Percentiles rank a stretch among this genome's conserved stretches.
These are phyloP conservation scores for Phoronis australis DNA, from an alignment of 2,888 invertebrate genomes.

Conservation along the genomic window DNA sequence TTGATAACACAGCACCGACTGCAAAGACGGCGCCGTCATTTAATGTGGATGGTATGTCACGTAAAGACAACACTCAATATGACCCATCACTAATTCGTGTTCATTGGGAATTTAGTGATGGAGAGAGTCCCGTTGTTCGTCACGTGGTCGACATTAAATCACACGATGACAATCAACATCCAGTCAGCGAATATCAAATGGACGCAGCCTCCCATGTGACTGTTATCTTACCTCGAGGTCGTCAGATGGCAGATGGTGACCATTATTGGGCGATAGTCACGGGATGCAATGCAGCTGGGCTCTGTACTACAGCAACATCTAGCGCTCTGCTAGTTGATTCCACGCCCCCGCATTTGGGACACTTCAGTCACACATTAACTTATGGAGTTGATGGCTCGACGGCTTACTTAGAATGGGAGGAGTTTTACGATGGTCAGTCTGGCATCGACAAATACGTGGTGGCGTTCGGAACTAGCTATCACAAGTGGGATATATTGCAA, in stretches of 20 bases:
- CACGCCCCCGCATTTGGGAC: constrained; percentile 12
- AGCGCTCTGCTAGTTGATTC: constrained; percentile 4
- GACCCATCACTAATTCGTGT: background rate
- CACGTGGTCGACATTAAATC: background rate
- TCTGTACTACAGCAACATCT: constrained; percentile 4
- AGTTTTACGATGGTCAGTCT: constrained; percentile 1
- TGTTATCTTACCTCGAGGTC: background rate
- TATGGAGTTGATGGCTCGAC: background rate
- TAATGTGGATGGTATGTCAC: background rate
- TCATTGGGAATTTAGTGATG: background rate
- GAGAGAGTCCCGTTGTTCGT: background rate
- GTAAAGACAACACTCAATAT: background rate
- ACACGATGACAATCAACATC: background rate
- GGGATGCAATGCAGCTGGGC: constrained; percentile 3
- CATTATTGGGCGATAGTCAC: background rate
- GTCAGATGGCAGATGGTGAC: background rate
- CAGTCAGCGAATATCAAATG: background rate
- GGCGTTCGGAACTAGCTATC: background rate
- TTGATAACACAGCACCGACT: too few relatives aligned
- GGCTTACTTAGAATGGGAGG: constrained; percentile 1
- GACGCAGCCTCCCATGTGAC: background rate
- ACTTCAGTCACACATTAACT: constrained; percentile 15
- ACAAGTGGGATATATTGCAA: background rate
- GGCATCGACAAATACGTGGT: background rate
- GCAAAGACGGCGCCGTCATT: too few relatives aligned